Base-by-base conservation (phyloP, 2,888 invertebrate genomes). In the Phengaris alcon region DNA sequence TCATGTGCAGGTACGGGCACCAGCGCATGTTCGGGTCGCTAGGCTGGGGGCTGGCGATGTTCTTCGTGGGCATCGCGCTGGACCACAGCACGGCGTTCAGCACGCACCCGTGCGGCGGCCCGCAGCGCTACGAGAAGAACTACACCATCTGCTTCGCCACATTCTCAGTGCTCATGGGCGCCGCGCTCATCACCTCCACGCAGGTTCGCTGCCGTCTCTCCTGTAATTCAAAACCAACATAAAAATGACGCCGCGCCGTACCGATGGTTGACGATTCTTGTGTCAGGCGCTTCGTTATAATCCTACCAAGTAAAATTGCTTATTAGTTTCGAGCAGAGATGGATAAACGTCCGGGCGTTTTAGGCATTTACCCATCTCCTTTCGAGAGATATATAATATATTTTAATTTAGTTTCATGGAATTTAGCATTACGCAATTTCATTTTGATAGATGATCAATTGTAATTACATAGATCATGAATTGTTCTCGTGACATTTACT, bases 1-100 rank as follows among this genome's bases (percentile, higher is more conserved):
- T 10, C 22, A 55, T 44, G 51, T 22, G 7, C 82, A 91, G 97
- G 81, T 98, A 99, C 87, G 99, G 99, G 0, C 97, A 98, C 84
- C 99, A 99, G 91, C 95, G 99, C 81, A 99, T 99, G 98, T 99
- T 99, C 86, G 99, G 99, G 2, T 99, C 98, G 22, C 94, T 99
- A 76, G 99, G 99, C 69, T 99, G 99, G 99, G 99, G 98, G 51
- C 93, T 99, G 81, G 97, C 99, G 70, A 99, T 99, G 99, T 99
- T 99, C 91, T 97, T 99, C 87, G 98, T 99, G 77, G 98, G 98
- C 77, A 98, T 98, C 82, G 98, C 97, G 2, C 93, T 99, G 77
- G 99, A 99, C 91, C 98, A 99, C 88, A 98, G 99, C 76, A 98
- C 98, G 35, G 97, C 98, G 0, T 99, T 99, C 89, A 97, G 98